phyloP scores from a whole-genome alignment of 1,140 invertebrate species.

The Bombus turneri region DNA sequence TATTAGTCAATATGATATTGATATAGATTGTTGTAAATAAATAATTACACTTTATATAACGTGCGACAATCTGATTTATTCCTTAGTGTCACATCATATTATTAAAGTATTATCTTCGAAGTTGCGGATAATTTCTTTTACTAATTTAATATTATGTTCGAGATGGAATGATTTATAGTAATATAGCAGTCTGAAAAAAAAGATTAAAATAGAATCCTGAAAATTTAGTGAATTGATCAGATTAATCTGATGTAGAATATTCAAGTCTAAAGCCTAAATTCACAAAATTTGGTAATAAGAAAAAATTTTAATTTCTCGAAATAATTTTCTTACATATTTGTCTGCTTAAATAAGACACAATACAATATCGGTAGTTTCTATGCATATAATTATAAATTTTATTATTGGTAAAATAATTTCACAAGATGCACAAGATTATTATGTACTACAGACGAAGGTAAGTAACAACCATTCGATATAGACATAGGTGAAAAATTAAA shows the following conservation, averaged over 20 bases:
- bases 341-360: background rate
- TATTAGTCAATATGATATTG: conserved; percentile 13
- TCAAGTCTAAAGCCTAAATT: conserved; percentile 10
- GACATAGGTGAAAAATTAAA: conserved; percentile 9
- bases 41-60: conserved; percentile 31
- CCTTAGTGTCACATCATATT: background rate
- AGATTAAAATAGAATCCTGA: background rate
- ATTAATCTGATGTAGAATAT: background rate
- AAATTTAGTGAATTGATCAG: background rate
- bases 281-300: background rate
- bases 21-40: conserved; percentile 29
- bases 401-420: conserved; percentile 4
- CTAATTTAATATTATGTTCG: background rate
- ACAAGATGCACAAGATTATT: background rate
- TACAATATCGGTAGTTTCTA: background rate
- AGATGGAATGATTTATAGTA: background rate
- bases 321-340: background rate
- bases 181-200: background rate
- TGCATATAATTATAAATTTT: background rate
- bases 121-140: background rate
- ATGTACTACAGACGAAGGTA: background rate
- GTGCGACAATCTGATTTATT: conserved; percentile 24
- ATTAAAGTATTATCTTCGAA: background rate
- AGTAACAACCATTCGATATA: background rate
- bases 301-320: background rate